Evolutionary conservation across 2,113 vertebrate genomes (phyloP).

Genomic region (Halcyon malimbica): DNA sequence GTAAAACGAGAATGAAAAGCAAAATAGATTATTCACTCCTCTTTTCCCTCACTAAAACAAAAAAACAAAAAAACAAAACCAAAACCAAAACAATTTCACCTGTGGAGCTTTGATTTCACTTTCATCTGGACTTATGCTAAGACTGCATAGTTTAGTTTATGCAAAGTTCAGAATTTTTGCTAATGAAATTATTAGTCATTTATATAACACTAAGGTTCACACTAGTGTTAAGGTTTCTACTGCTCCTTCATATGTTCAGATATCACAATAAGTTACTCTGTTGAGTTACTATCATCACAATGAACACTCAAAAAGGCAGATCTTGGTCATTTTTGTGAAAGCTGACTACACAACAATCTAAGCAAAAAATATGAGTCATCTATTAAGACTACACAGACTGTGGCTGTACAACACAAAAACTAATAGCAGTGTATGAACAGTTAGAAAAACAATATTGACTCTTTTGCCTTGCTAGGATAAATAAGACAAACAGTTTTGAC

Average conservation of each 20-base stretch:
- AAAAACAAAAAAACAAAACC: background rate
- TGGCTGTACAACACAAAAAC: background rate
- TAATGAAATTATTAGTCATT: background rate
- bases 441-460: background rate
- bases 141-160: background rate
- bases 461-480: background rate
- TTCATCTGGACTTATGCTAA: background rate
- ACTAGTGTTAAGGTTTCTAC: background rate
- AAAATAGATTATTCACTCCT: background rate
- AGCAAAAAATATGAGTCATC: background rate
- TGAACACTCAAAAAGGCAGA: background rate
- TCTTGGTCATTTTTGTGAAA: background rate
- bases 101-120: background rate
- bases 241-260: background rate
- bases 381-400: background rate
- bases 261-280: background rate
- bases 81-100: background rate
- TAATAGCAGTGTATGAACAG: background rate
- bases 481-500: background rate
- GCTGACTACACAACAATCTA: background rate
- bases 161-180: background rate
- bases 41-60: background rate
- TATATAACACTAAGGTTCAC: background rate
- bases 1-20: background rate
- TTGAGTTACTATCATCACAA: background rate